Percentiles rank a stretch among this genome's conserved stretches.
phyloP scores from a whole-genome alignment of 2,797 vertebrate genomes.

The Sarcophilus harrisii region DNA sequence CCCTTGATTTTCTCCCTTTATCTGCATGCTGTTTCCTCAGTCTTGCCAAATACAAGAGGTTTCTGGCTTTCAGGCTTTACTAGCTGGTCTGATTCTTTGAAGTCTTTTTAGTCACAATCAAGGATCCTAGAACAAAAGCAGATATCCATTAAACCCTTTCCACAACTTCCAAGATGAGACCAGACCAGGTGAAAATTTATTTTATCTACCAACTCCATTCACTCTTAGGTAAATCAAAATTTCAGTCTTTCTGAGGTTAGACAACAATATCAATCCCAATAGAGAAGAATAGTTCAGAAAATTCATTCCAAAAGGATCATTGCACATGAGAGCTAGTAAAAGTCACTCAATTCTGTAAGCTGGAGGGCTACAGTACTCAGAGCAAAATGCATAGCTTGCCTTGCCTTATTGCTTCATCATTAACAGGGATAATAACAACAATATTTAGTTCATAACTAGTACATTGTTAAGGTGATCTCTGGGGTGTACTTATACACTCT shows the following conservation, averaged over 20 bases:
- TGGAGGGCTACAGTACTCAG: conserved; percentile 61
- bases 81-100: background rate
- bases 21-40: background rate
- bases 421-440: conserved; percentile 69
- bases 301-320: conserved; percentile 77
- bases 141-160: background rate
- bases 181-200: background rate
- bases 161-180: background rate
- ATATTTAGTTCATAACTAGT: conserved; percentile 77
- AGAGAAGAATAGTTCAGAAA: conserved; percentile 70
- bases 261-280: conserved; percentile 72
- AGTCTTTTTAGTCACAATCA: background rate
- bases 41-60: background rate
- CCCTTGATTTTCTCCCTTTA: background rate
- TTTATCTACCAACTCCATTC: conserved; percentile 67
- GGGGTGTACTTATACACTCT: conserved; percentile 47
- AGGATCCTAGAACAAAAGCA: background rate
- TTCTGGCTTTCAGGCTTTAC: background rate
- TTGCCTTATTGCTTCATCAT: conserved; percentile 75
- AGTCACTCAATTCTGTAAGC: conserved; percentile 43
- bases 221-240: conserved; percentile 69
- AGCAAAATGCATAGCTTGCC: conserved; percentile 56
- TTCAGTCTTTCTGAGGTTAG: conserved; percentile 68
- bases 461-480: conserved; percentile 70
- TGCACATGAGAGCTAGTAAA: conserved; percentile 69